Evolutionary conservation across 1,140 invertebrate genomes (phyloP), one percentile per base, ranked within the genome.

Genomic region (Drosophila ambigua): DNA sequence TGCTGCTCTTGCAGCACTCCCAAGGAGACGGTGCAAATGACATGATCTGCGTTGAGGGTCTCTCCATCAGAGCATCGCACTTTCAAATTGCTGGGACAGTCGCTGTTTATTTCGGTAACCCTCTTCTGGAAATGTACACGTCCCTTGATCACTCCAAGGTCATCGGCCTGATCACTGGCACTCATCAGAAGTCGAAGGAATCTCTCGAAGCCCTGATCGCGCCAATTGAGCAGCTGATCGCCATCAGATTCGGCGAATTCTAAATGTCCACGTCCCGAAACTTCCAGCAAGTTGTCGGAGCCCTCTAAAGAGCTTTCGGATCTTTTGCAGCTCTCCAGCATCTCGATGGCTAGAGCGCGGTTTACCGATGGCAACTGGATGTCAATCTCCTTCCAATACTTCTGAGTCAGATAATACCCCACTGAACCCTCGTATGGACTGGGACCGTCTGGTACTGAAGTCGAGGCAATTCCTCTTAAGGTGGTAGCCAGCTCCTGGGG

Each of bases 1-100:
- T 95, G 51, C 90, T 90, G 51, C 91, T 91, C 92, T 90, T 96
- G 95, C n/a, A 96, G 88, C 9, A 96, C 95, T 11, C 95, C 95
- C 28, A 96, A 66, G 1, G 95, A 94, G 0, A 94, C 91, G 6
- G 95, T 96, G 4, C 95, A 91, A 48, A 96, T 94, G 0, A 95
- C 94, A 89, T 95, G 94, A 75, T 95, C 94, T 9, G 94, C 94
- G 5, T 83, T 57, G 72, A 94, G 94, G 8, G 80, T 51, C 7
- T 93, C 92, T 3, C 94, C 94, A 73, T 95, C 94, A 28, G 92
- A 91, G 64, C 95, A 95, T 5, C 79, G 90, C 5, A 95, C 91
- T n/a, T 71, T 15, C 2, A 88, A 52, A 0, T 48, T 28, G 6
- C 63, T 23, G 11, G 7, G 2, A 2, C 39, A 23, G 52, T 91